These are phyloP conservation scores for Alouatta palliata DNA, from an alignment of 2,113 vertebrate genomes.

Conservation along the genomic window DNA sequence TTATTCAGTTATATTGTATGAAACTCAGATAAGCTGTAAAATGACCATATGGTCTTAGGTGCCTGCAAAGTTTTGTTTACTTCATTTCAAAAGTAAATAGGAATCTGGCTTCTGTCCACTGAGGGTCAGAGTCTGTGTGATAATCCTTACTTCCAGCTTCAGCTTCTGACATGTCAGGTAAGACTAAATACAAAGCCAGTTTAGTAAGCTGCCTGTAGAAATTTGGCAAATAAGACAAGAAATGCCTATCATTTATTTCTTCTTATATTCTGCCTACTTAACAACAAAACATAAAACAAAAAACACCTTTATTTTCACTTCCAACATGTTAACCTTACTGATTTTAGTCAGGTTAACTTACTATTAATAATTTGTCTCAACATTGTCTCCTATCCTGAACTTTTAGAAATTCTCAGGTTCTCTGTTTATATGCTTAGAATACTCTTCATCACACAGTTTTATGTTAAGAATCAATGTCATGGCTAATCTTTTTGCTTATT, in stretches of 20 bases:
- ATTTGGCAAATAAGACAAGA: constrained; percentile 62
- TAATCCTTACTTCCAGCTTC: constrained; percentile 60
- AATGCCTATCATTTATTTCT: constrained; percentile 53
- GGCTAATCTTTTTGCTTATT: background rate
- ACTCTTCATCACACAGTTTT: background rate
- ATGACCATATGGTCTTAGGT: background rate
- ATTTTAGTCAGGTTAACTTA: constrained; percentile 13
- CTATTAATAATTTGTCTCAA: background rate
- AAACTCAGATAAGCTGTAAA: constrained; percentile 49
- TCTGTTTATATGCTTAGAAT: background rate
- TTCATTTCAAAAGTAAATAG: constrained; percentile 43
- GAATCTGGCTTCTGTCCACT: constrained; percentile 56
- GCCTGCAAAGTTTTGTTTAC: constrained; percentile 44
- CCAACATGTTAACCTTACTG: background rate
- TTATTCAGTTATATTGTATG: constrained; percentile 18
- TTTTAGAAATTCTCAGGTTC: background rate
- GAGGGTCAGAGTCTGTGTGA: constrained; percentile 46
- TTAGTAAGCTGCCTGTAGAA: constrained; percentile 51
- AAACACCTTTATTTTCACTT: constrained; percentile 28
- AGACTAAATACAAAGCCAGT: constrained; percentile 57
- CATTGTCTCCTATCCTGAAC: background rate
- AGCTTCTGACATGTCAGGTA: constrained; percentile 66
- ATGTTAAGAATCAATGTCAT: background rate
- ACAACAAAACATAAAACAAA: background rate
- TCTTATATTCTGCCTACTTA: constrained; percentile 28